Base-by-base conservation (phyloP, 1,140 invertebrate genomes). In the Drosophila yakuba region DNA sequence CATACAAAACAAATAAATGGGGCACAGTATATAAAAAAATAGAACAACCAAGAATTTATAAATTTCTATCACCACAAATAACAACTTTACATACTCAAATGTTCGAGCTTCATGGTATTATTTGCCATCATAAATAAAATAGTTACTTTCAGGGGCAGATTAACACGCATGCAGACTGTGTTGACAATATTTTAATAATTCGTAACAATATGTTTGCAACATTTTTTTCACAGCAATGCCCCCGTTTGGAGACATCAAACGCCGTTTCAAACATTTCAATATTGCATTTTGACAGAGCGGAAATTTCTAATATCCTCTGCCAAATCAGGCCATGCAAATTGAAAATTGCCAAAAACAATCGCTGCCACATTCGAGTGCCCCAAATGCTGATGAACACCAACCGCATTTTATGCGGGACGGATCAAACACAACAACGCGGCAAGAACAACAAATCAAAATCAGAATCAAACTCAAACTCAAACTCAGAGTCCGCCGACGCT, bases 371-470 rank as follows among this genome's bases (percentile, higher is more conserved):
- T 61, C 20, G 78, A 62, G 36, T 47, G 55, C 44, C 58, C 25
- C 58, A 56, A 74, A 52, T 78, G 74, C 63, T 57, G 63, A 69
- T 69, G 51, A 69, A 57, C 67, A 81, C 64, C 64, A 61, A 85
- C 77, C 66, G 72, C 69, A 85, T 86, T 78, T 86, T 72, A 85
- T 81, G 82, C 82, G 83, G 82, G 61, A 60, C 59, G 52, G 23
- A 58, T 54, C 55, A 75, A 66, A 47, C 52, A 62, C 35, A 74
- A 60, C 56, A 68, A 54, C 17, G 39, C 57, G 10, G 41, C 39
- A 58, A 14, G 51, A 74, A 64, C 56, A 66, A 61, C 77, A 80
- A 75, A 85, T 86, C 83, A 78, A 85, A 85, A 86, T 80, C 76
- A 74, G 55, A 62, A 58, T 77, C 73, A 72, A 76, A 75, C 80